Base-by-base conservation (phyloP, 1,140 invertebrate genomes). In the Formica selysi region DNA sequence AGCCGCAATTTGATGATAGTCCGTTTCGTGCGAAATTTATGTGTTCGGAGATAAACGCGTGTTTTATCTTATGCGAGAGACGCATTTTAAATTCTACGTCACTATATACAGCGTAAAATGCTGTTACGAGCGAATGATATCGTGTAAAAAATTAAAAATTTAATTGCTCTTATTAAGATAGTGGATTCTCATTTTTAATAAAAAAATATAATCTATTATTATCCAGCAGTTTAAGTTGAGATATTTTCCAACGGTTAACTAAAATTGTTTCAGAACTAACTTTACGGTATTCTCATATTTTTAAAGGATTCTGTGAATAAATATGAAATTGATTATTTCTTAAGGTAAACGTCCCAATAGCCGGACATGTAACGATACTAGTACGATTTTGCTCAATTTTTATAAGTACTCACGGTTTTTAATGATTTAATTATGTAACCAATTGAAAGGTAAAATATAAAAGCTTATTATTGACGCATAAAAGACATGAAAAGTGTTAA, bases 11-110 rank as follows among this genome's bases (percentile, higher is more conserved):
- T 57, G 48, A 22, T 22, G 22, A 41, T 79, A 86, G n/a, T 64
- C 32, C 22, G 36, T 57, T 85, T 85, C 26, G 51, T 54, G 11
- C 51, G 61, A 59, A 88, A 88, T 86, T 86, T 79, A 86, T 74
- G 74, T 16, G 38, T 29, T 78, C 16, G n/a, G n/a, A 61, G 74
- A 86, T 81, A 86, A 54, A 16, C 1, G 22, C 38, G 7, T 41
- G 61, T 87, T 88, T 88, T 87, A 85, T 90, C 87, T 80, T 16
- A 19, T 65, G 41, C 79, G 89, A 74, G 32, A 74, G 54, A 87
- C 87, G 79, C 87, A 85, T 85, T 85, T 73, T 76, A 44, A 51
- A 80, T 57, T 44, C 65, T 79, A 64, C 78, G 62, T 80, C 44
- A 68, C 22, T 68, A 51, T 67, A 29, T 22, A 32, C 29, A 41